Evolutionary conservation across 2,888 invertebrate genomes (phyloP).

Genomic region (Euplagia quadripunctaria): DNA sequence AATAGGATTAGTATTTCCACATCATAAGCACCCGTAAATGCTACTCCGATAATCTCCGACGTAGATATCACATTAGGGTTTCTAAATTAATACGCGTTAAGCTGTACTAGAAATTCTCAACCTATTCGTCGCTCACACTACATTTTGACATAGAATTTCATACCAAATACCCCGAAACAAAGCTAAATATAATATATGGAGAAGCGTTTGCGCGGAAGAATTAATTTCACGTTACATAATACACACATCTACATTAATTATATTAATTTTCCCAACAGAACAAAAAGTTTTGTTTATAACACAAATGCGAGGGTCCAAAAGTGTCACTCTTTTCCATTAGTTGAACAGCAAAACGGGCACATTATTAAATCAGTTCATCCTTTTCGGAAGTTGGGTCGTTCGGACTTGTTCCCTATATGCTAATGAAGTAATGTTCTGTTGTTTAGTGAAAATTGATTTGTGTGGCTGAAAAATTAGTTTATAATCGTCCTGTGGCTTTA

Average conservation of each 20-base stretch:
- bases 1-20: no score
- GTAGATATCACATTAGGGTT: no score
- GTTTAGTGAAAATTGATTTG: slow-evolving; percentile 29
- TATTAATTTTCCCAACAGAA: slow-evolving; percentile 25
- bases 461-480: slow-evolving; percentile 25
- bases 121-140: no score
- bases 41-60: no score
- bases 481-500: background rate
- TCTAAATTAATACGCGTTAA: no score
- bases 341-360: slow-evolving; percentile 37
- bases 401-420: slow-evolving; percentile 27
- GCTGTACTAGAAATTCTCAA: no score
- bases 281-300: slow-evolving; percentile 42
- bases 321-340: slow-evolving; percentile 53
- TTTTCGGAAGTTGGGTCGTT: slow-evolving; percentile 41
- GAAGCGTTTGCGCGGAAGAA: slow-evolving; percentile 17
- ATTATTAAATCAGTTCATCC: slow-evolving; percentile 56
- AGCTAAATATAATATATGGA: no score
- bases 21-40: no score
- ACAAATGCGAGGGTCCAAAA: slow-evolving; percentile 26
- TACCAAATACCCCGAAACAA: background rate
- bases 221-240: slow-evolving; percentile 25
- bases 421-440: slow-evolving; percentile 29
- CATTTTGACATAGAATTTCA: no score
- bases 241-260: slow-evolving; percentile 26